A percentile compares a stretch with the other conserved stretches of the same genome.
Evolutionary conservation across 1,140 invertebrate species (phyloP).

Genomic region (Lordiphosa clarofinis): DNA sequence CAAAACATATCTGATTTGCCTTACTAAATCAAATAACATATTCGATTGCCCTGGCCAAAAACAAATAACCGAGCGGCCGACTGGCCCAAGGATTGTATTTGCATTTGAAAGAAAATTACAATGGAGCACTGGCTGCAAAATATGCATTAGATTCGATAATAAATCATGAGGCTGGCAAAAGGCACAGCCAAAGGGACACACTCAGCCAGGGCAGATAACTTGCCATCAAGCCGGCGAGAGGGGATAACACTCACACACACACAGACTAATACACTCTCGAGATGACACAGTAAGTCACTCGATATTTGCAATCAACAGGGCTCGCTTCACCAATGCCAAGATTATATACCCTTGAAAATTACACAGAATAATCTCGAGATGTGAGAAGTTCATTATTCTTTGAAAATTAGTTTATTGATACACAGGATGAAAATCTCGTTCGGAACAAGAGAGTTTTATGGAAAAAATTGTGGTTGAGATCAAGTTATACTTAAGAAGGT

Average conservation of each 20-base stretch:
- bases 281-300: not conserved
- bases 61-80: constrained; percentile 34
- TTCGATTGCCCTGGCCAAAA: constrained; percentile 45
- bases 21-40: constrained; percentile 40
- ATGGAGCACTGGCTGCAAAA: constrained; percentile 63
- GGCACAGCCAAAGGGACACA: constrained; percentile 30
- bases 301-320: not conserved
- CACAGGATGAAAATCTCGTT: too few species aligned
- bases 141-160: constrained; percentile 72
- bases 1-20: constrained; percentile 34
- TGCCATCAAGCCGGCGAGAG: constrained; percentile 27
- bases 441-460: too few species aligned
- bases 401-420: too few species aligned
- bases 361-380: too few species aligned
- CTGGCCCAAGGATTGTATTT: constrained; percentile 39
- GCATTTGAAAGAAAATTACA: constrained; percentile 75
- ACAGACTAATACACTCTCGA: not conserved
- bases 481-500: too few species aligned
- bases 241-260: not conserved
- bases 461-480: too few species aligned
- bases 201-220: constrained; percentile 16
- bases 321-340: too few species aligned
- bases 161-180: constrained; percentile 63
- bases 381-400: too few species aligned
- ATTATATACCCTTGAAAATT: too few species aligned